Base-by-base conservation (phyloP, 2,888 invertebrate species). In the Lasioglossum malachurum region DNA sequence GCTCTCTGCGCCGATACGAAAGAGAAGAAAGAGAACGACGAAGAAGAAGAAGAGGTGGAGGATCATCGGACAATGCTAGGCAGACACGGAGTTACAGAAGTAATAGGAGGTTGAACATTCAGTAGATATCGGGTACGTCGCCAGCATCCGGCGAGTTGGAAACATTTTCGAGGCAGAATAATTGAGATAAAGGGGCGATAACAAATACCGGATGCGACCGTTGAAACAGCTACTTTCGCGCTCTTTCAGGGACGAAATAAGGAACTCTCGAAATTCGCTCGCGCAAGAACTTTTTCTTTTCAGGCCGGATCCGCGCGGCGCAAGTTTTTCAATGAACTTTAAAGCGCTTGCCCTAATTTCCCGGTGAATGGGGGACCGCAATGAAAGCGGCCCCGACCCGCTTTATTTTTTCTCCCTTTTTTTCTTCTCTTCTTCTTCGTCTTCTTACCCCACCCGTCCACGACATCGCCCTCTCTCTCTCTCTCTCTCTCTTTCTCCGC, bases 341-440 rank as follows among this genome's bases (percentile, higher is more conserved):
- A 92, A 92, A 93, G 91, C 87, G 90, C 93, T 93, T 91, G 93
- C 89, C 91, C 93, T 87, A 93, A 93, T 93, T 93, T 93, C 89
- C 74, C 79, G 76, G 35, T 93, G 93, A 93, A 93, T 93, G 89
- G 88, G 84, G 84, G 74, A 88, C 80, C 89, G 90, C 89, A 88
- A 71, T 92, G 92, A 93, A 93, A 92, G 92, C 89, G 88, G 83
- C 86, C 83, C 78, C 87, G 91, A 92, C 93, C 90, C 84, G 89
- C 78, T 91, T 87, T 89, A 85, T 78, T 84, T 88, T 86, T 83
- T 77, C 82, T 72, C 75, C n/a, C 64, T 41, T 69, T 49, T n/a
- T 72, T 27, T 38, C 41, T 69, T 69, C 64, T 60, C 75, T 83
- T 67, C 75, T 67, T 75, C n/a, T 69, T 35, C 72, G 31, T 31